Evolutionary conservation across 2,113 vertebrate species (phyloP).

Genomic region (Megalops atlanticus): DNA sequence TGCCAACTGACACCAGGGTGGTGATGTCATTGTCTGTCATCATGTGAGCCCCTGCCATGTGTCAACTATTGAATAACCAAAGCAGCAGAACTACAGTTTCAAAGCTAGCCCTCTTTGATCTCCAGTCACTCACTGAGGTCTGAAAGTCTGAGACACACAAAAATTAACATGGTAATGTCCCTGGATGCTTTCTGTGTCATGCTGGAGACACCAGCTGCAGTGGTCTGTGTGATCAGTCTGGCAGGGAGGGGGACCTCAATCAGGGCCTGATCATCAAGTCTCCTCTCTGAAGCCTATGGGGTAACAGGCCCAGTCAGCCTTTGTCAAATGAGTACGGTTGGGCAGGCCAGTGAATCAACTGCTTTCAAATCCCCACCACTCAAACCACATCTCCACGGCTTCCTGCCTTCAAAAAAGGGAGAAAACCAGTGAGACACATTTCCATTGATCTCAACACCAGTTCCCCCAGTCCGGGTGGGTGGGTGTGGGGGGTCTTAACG

Average conservation of each 20-base stretch:
- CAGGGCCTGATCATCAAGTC: background rate
- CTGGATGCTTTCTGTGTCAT: background rate
- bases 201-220: background rate
- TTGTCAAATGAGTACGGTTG: background rate
- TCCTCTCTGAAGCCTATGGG: background rate
- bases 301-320: background rate
- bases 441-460: constrained; percentile 65
- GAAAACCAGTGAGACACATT: constrained; percentile 50
- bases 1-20: too few species aligned
- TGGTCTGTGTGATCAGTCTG: background rate
- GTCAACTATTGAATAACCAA: background rate
- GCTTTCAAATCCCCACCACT: constrained; percentile 56
- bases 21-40: background rate
- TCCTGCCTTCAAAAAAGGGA: constrained; percentile 58
- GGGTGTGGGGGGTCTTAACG: constrained; percentile 40
- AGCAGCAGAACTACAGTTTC: background rate
- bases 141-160: background rate
- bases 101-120: background rate
- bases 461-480: constrained; percentile 41
- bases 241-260: background rate
- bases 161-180: background rate
- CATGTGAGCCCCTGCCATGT: too few species aligned
- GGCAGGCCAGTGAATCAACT: constrained; percentile 42
- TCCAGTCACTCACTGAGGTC: background rate
- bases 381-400: constrained; percentile 59